These are phyloP conservation scores for Endotricha flammealis DNA, from an alignment of 2,888 invertebrate species.

Conservation along the genomic window DNA sequence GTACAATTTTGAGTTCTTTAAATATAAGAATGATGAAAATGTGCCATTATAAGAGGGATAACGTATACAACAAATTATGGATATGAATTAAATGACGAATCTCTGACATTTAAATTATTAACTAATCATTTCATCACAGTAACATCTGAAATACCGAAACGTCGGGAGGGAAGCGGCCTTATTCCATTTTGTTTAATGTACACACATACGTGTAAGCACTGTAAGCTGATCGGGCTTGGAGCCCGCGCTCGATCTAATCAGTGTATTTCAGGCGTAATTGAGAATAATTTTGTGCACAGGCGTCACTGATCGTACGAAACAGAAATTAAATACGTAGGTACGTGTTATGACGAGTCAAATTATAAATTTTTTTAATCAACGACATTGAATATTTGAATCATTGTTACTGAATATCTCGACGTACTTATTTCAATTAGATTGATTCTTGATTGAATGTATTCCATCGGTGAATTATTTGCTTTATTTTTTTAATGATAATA, in stretches of 20 bases:
- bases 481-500: too few relatives aligned
- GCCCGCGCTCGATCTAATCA: too few relatives aligned
- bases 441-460: too few relatives aligned
- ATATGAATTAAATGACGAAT: neutral
- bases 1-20: conserved; percentile 6
- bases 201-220: too few relatives aligned
- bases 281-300: neutral
- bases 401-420: neutral
- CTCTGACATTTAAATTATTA: too few relatives aligned
- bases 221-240: too few relatives aligned
- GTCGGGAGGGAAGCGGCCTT: too few relatives aligned
- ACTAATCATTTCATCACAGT: too few relatives aligned
- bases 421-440: conserved; percentile 9
- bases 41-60: conserved; percentile 17
- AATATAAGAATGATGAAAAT: conserved; percentile 7
- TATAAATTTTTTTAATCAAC: neutral
- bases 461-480: too few relatives aligned
- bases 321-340: neutral
- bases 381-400: neutral
- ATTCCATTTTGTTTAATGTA: too few relatives aligned
- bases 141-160: too few relatives aligned
- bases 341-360: neutral
- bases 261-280: too few relatives aligned
- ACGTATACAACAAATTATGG: conserved; percentile 3
- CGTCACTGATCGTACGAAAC: conserved; percentile 1